Conservation (phyloP, 1,140 invertebrate species). For the Drosophila obscura region DNA sequence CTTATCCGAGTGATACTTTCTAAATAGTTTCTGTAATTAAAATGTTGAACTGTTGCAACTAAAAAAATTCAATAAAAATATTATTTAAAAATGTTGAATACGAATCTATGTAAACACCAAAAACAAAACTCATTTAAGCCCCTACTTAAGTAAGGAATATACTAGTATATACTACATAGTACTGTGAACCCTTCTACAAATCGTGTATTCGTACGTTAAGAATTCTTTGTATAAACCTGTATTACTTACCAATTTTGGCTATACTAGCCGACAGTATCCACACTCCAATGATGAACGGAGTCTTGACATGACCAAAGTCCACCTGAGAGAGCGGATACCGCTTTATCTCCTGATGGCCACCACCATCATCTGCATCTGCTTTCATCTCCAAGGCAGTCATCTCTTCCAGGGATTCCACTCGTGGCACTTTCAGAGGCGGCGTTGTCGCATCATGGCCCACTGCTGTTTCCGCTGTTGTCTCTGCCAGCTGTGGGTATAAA, state of each 20-base stretch:
- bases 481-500: conserved; percentile 34
- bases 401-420: conserved; percentile 35
- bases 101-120: too few species aligned
- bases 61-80: too few species aligned
- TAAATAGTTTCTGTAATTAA: too few species aligned
- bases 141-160: too few species aligned
- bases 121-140: too few species aligned
- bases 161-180: too few species aligned
- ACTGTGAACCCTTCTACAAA: too few species aligned
- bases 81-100: too few species aligned
- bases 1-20: too few species aligned
- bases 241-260: conserved; percentile 95
- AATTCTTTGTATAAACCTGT: neutral
- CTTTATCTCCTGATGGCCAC: conserved; percentile 57
- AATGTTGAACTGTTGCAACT: too few species aligned
- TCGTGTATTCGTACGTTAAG: too few species aligned
- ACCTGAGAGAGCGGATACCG: conserved; percentile 91
- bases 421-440: conserved; percentile 16
- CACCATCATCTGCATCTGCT: conserved; percentile 22
- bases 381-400: conserved; percentile 8
- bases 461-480: conserved; percentile 10
- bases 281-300: conserved; percentile 95
- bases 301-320: conserved; percentile 94
- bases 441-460: conserved; percentile 6
- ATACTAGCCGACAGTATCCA: conserved; percentile 97